Evolutionary conservation across 2,797 vertebrate genomes (phyloP).

Genomic region (Xenentodon cancila): DNA sequence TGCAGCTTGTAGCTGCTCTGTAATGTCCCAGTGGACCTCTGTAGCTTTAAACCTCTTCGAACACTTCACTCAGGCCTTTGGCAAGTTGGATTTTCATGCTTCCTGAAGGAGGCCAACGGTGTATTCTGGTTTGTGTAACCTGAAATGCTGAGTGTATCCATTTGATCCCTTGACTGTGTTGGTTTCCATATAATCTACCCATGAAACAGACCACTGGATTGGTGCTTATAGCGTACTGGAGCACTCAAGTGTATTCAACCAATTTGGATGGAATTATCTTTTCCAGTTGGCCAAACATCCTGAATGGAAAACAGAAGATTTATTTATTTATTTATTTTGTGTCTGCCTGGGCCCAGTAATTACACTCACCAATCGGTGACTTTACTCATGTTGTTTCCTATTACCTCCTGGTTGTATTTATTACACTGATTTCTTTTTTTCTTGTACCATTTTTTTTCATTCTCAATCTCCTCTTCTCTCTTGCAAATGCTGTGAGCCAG

Average conservation of each 20-base stretch:
- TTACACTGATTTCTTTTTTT: too few species aligned
- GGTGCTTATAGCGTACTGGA: neutral
- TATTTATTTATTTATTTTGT: neutral
- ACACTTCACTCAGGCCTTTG: slow-evolving; percentile 6
- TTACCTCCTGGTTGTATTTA: neutral
- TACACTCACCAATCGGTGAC: neutral
- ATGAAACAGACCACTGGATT: neutral
- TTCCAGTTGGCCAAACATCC: neutral
- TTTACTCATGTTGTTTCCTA: neutral
- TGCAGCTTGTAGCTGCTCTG: slow-evolving; percentile 6
- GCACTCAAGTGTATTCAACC: neutral
- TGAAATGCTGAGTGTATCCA: neutral
- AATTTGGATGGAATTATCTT: neutral
- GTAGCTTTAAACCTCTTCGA: slow-evolving; percentile 13
- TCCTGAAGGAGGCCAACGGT: neutral
- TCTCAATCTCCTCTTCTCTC: too few species aligned
- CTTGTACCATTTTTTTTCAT: too few species aligned
- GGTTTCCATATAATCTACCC: neutral
- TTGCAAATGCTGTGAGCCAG: too few species aligned
- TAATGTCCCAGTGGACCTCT: neutral
- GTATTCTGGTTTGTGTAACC: slow-evolving; percentile 5
- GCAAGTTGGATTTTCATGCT: slow-evolving; percentile 1
- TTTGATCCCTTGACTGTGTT: slow-evolving; percentile 2
- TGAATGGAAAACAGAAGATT: neutral
- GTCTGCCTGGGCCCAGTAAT: neutral